Percentiles rank a stretch among this genome's conserved stretches.
Conservation (phyloP, 2,888 invertebrate genomes). For the Strigamia maritima region DNA sequence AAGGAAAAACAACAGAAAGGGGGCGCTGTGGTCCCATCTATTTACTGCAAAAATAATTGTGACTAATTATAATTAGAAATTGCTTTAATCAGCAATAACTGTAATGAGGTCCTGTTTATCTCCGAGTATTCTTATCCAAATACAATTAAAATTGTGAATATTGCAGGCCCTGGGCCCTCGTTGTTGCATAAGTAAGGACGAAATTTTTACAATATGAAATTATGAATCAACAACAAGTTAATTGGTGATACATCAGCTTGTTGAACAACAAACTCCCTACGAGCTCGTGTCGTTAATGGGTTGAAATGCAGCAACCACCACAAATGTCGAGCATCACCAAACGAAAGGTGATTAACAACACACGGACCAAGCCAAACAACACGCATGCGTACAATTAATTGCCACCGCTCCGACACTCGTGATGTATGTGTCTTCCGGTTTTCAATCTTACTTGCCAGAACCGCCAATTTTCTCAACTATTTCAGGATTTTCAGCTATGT, state of each 20-base stretch:
- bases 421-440: no score
- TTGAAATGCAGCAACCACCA: conserved; percentile 15
- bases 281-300: conserved; percentile 24
- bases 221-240: not conserved
- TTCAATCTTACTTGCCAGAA: no score
- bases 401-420: not conserved
- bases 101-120: conserved; percentile 8
- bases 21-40: no score
- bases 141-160: not conserved
- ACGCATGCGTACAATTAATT: conserved; percentile 30
- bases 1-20: no score
- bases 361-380: conserved; percentile 24
- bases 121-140: not conserved
- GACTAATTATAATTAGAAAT: conserved; percentile 6
- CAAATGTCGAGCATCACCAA: conserved; percentile 32
- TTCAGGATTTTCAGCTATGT: not conserved
- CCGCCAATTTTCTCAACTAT: no score
- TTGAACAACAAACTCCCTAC: conserved; percentile 17
- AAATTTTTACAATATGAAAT: not conserved
- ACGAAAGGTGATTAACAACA: conserved; percentile 32
- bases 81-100: not conserved
- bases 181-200: no score
- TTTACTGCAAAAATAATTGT: not conserved
- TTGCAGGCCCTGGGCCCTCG: not conserved
- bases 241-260: conserved; percentile 25